Evolutionary conservation across 2,888 invertebrate species (phyloP).

Genomic region (Agrochola circellaris): DNA sequence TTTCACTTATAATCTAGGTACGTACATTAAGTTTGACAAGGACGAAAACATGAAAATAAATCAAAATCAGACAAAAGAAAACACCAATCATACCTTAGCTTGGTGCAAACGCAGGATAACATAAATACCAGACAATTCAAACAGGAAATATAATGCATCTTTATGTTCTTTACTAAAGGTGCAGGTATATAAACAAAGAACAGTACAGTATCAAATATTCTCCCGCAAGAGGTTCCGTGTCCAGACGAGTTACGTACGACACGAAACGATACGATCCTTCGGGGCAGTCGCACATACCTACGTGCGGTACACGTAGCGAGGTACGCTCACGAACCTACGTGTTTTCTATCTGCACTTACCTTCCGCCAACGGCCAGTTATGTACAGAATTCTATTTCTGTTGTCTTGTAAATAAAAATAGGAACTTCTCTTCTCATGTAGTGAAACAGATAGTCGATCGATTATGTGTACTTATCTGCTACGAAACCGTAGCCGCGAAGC

Average conservation of each 20-base stretch:
- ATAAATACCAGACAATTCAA: too few relatives aligned
- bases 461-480: too few relatives aligned
- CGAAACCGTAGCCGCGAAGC: too few relatives aligned
- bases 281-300: conserved; percentile 24
- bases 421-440: background rate
- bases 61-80: background rate
- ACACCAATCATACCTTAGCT: background rate
- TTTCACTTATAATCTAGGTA: too few relatives aligned
- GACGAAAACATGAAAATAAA: background rate
- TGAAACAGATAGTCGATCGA: background rate
- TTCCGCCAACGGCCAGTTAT: conserved; percentile 20
- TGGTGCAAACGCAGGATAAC: background rate
- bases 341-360: conserved; percentile 36
- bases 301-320: conserved; percentile 19
- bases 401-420: background rate
- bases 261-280: conserved; percentile 23
- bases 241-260: conserved; percentile 31
- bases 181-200: conserved; percentile 27
- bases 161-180: conserved; percentile 6
- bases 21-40: too few relatives aligned
- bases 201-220: conserved; percentile 51
- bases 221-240: conserved; percentile 32
- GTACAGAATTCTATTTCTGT: conserved; percentile 11
- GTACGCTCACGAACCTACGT: conserved; percentile 33
- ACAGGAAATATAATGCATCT: background rate